Conservation (phyloP, 2,888 invertebrate genomes). For the Cetonia aurata region DNA sequence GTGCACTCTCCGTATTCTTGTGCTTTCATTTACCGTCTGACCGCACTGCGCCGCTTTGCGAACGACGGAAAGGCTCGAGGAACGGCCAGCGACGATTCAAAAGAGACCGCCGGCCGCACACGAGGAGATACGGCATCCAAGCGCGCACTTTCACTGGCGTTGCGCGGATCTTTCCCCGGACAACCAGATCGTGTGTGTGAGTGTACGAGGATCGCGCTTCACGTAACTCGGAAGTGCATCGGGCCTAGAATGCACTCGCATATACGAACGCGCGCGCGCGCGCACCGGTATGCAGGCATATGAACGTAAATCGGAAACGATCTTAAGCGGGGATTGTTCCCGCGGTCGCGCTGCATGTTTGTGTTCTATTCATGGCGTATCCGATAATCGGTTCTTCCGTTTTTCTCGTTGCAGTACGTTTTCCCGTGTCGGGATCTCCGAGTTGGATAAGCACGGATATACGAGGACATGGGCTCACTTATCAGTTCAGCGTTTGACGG, state of each 20-base stretch:
- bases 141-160: constrained; percentile 23
- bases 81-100: neutral
- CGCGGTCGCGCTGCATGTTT: neutral
- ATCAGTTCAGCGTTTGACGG: neutral
- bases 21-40: constrained; percentile 36
- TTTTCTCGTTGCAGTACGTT: neutral
- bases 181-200: neutral
- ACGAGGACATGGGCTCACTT: neutral
- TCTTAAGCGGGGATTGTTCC: neutral
- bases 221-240: constrained; percentile 36
- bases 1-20: constrained; percentile 30
- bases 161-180: constrained; percentile 13
- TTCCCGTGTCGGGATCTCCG: neutral
- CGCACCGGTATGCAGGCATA: neutral
- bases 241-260: constrained; percentile 31
- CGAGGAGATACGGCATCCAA: neutral
- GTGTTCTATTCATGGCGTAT: neutral
- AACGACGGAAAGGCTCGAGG: constrained; percentile 1
- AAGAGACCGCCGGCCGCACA: neutral
- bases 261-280: constrained; percentile 2
- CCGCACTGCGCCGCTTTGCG: constrained; percentile 2
- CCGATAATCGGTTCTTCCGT: constrained; percentile 1
- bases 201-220: constrained; percentile 10
- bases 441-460: constrained; percentile 2
- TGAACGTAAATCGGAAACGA: constrained; percentile 14